Evolutionary conservation across 2,888 invertebrate genomes (phyloP), one percentile per base, ranked within the genome.

Genomic region (Euplexia lucipara): DNA sequence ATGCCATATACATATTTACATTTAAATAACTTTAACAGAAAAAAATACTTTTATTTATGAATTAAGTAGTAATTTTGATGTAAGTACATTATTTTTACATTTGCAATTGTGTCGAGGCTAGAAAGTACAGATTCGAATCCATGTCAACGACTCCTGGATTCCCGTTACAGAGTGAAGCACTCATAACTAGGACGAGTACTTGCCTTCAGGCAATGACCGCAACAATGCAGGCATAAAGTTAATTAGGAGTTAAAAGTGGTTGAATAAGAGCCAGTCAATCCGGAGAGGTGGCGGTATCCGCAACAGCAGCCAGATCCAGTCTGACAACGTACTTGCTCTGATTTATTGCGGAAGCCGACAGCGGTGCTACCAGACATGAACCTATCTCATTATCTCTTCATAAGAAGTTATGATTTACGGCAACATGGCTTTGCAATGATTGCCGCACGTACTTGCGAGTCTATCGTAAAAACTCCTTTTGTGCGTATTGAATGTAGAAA

Each of bases 291-390:
- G 26, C 14, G 22, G 58, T 45, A 65, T 78, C 64, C 48, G 56
- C 59, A 52, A 49, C 37, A 41, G 41, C 54, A 32, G 41, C 51
- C n/a, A 64, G 57, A 68, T 63, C 68, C 20, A 49, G 60, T 66
- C 77, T 62, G 58, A 63, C 78, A 64, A 52, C 59, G 63, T 81
- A 81, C 79, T 79, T 79, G 42, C 66, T 77, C 60, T 64, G 82
- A 86, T 85, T 85, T 86, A 86, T 85, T 72, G 79, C 83, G 84
- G 82, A 83, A 85, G 77, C 72, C 68, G 41, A 69, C 58, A 51
- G 60, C 70, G 39, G 51, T 57, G 69, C 53, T 61, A 66, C 69
- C 45, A 70, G 63, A 59, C 77, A 72, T 82, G 79, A 82, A 60
- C 63, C 63, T 82, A 81, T 81, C 75, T 82, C 66, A 68, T 48